phyloP scores from a whole-genome alignment of 2,113 vertebrate species.

The Poeciliopsis occidentalis region DNA sequence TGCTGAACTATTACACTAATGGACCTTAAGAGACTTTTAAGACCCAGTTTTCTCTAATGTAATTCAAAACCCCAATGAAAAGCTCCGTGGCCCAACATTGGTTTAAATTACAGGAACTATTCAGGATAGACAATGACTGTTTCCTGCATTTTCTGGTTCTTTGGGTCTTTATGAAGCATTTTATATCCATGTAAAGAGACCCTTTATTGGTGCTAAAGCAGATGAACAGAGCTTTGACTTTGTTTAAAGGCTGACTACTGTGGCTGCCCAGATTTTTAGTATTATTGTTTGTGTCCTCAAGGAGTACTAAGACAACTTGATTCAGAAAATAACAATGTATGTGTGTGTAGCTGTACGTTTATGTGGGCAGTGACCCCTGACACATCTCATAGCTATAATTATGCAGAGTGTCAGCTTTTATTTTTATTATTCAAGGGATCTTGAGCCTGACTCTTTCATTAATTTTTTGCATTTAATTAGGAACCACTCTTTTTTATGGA shows the following conservation, averaged over 20 bases:
- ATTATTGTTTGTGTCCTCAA: constrained; percentile 6
- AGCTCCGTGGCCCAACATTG: constrained; percentile 39
- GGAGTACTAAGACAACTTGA: constrained; percentile 25
- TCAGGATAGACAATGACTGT: constrained; percentile 41
- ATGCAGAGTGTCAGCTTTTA: background rate
- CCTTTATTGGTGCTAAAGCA: constrained; percentile 48
- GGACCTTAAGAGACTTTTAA: constrained; percentile 46
- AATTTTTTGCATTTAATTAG: background rate
- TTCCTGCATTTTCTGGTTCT: constrained; percentile 58
- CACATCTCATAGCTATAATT: background rate
- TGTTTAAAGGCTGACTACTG: constrained; percentile 34
- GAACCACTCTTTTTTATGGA: background rate
- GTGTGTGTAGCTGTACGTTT: background rate
- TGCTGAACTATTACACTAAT: constrained; percentile 61
- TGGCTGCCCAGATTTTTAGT: constrained; percentile 4
- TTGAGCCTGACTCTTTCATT: background rate
- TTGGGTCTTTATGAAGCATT: constrained; percentile 71
- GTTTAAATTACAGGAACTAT: constrained; percentile 39
- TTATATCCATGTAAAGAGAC: constrained; percentile 58
- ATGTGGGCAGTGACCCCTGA: background rate
- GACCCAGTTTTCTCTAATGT: constrained; percentile 46
- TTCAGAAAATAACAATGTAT: constrained; percentile 8
- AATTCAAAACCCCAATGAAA: constrained; percentile 61
- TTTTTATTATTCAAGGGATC: background rate
- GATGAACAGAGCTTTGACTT: constrained; percentile 42